Conservation (phyloP, 2,797 vertebrate species). For the Lycodopsis pacificus region DNA sequence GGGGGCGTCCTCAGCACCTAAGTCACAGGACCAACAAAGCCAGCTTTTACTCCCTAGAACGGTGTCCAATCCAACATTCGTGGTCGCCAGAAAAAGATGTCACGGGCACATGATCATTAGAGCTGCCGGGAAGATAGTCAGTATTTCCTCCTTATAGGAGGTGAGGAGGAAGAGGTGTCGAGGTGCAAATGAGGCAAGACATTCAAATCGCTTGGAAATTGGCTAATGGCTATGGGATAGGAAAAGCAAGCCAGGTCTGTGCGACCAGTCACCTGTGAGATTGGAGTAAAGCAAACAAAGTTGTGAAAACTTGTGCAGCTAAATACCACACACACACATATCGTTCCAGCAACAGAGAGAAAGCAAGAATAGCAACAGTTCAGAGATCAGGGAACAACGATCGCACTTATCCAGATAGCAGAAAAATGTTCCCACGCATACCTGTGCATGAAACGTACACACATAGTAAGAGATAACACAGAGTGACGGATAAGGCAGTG, state of each 20-base stretch:
- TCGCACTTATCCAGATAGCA: constrained; percentile 25
- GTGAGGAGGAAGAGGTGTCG: constrained; percentile 42
- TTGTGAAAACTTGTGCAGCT: constrained; percentile 9
- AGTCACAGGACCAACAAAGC: constrained; percentile 58
- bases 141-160: constrained; percentile 41
- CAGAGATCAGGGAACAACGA: constrained; percentile 46
- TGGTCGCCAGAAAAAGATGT: constrained; percentile 78
- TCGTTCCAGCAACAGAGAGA: background rate
- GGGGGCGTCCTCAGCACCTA: constrained; percentile 78
- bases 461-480: constrained; percentile 37
- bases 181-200: constrained; percentile 44
- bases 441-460: constrained; percentile 30
- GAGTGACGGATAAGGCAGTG: constrained; percentile 26
- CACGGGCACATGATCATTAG: constrained; percentile 69
- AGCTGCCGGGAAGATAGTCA: constrained; percentile 72
- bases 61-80: constrained; percentile 68
- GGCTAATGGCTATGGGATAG: constrained; percentile 33
- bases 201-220: constrained; percentile 57
- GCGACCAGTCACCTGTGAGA: background rate
- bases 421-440: constrained; percentile 53
- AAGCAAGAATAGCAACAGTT: constrained; percentile 21
- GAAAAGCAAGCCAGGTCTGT: background rate
- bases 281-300: background rate
- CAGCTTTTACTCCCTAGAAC: constrained; percentile 40
- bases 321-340: background rate